Evolutionary conservation across 30 jellyfish, hydroid and myxozoan genomes (phyloP).

Genomic region (Chironex yamaguchii): DNA sequence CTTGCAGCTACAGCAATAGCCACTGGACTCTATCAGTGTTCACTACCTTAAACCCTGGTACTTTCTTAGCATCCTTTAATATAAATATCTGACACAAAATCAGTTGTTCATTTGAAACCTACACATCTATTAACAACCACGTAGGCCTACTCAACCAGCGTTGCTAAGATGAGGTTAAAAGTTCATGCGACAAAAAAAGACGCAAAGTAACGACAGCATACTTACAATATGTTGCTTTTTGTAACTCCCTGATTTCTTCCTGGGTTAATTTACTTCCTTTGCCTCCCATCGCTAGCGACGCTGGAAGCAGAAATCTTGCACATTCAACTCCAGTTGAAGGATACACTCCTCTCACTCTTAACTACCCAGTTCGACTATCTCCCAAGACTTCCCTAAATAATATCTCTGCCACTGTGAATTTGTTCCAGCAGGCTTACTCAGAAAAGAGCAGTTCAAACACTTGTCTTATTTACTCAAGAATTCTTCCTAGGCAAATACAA

Average conservation of each 20-base stretch:
- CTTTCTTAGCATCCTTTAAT: neutral
- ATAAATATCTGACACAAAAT: neutral
- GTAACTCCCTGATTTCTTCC: conserved; percentile 92
- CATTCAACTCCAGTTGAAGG: too few relatives aligned
- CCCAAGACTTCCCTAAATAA: too few relatives aligned
- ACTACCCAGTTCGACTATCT: too few relatives aligned
- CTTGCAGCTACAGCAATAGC: neutral
- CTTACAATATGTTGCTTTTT: conserved; percentile 95
- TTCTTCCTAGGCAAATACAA: neutral
- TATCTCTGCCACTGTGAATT: neutral
- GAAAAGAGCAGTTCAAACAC: neutral
- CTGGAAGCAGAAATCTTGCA: too few relatives aligned
- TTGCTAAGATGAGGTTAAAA: neutral
- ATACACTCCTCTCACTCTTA: too few relatives aligned
- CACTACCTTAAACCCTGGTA: too few relatives aligned
- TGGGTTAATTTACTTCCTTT: conserved; percentile 92
- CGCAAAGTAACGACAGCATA: neutral
- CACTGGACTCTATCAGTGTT: too few relatives aligned
- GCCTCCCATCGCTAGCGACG: too few relatives aligned
- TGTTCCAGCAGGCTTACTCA: neutral
- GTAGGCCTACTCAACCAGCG: neutral
- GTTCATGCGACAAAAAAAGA: neutral
- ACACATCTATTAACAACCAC: neutral
- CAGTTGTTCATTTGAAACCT: neutral
- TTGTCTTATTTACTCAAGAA: neutral